Evolutionary conservation across 2,113 vertebrate species (phyloP).

Genomic region (Cinclus mexicanus): DNA sequence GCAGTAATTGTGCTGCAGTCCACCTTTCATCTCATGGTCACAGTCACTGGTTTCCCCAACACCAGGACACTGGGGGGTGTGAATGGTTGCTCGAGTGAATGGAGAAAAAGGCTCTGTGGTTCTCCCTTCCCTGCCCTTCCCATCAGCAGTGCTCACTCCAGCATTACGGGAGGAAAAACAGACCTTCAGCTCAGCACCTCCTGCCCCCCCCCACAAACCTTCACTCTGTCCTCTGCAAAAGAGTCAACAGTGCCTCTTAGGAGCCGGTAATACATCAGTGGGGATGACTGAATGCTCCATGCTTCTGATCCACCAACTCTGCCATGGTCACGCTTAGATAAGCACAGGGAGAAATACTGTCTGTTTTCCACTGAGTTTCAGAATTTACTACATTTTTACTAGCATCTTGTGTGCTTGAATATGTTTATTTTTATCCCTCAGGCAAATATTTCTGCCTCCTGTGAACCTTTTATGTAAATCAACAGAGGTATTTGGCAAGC

Average conservation of each 20-base stretch:
- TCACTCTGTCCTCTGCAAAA: not conserved
- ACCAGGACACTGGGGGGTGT: rapidly evolving
- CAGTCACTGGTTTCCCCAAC: rapidly evolving
- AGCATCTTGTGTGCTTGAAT: slow-evolving; percentile 29
- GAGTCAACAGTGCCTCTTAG: not conserved
- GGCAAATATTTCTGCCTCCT: slow-evolving; percentile 53
- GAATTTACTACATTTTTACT: not conserved
- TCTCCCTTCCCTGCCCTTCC: not conserved
- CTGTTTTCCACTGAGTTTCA: not conserved
- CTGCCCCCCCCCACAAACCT: not conserved
- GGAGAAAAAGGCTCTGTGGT: not conserved
- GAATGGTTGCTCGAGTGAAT: not conserved
- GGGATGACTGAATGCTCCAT: not conserved
- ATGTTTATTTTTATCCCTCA: slow-evolving; percentile 55
- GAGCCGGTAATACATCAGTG: not conserved
- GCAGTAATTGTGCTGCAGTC: not conserved
- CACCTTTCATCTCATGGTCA: not conserved
- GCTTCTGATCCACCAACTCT: not conserved
- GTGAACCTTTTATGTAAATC: slow-evolving; percentile 52
- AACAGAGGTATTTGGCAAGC: slow-evolving; percentile 44
- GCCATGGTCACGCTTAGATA: not conserved
- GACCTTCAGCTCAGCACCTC: not conserved
- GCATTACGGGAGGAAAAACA: rapidly evolving
- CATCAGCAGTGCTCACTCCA: not conserved
- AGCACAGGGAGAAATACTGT: not conserved